Evolutionary conservation across 2,888 invertebrate species (phyloP).

Genomic region (Tyria jacobaeae): DNA sequence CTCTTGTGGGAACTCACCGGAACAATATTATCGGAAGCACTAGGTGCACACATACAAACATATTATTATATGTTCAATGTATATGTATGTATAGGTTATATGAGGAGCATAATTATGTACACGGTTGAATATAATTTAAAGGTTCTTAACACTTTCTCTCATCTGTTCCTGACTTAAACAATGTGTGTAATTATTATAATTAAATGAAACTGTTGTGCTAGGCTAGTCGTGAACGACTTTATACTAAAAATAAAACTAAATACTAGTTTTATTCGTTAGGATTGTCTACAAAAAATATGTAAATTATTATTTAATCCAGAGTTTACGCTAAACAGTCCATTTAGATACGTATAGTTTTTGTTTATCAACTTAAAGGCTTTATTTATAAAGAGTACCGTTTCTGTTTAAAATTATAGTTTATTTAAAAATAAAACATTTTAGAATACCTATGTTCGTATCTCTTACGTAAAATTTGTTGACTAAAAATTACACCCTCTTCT

Average conservation of each 20-base stretch:
- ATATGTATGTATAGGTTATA: too few species aligned
- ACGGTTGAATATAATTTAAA: slow-evolving; percentile 40
- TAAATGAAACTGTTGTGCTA: background rate
- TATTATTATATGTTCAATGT: slow-evolving; percentile 38
- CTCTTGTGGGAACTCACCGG: slow-evolving; percentile 76
- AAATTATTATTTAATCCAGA: background rate
- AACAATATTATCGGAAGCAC: slow-evolving; percentile 76
- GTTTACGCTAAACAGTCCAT: too few species aligned
- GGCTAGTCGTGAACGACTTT: background rate
- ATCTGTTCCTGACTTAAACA: slow-evolving; percentile 14
- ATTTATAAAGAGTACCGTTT: background rate
- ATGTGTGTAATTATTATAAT: slow-evolving; percentile 13
- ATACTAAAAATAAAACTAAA: background rate
- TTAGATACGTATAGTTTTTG: too few species aligned
- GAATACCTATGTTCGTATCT: background rate
- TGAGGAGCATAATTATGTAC: slow-evolving; percentile 23
- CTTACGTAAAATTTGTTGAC: too few species aligned
- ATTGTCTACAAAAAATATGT: background rate
- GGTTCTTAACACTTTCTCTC: slow-evolving; percentile 42
- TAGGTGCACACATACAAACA: slow-evolving; percentile 26
- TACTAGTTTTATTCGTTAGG: background rate
- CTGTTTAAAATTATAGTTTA: background rate
- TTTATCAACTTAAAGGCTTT: background rate
- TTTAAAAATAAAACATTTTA: background rate
- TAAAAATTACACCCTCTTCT: too few species aligned